Evolutionary conservation across 2,113 vertebrate species (phyloP).

Genomic region (Dolichallabes microphthalmus): DNA sequence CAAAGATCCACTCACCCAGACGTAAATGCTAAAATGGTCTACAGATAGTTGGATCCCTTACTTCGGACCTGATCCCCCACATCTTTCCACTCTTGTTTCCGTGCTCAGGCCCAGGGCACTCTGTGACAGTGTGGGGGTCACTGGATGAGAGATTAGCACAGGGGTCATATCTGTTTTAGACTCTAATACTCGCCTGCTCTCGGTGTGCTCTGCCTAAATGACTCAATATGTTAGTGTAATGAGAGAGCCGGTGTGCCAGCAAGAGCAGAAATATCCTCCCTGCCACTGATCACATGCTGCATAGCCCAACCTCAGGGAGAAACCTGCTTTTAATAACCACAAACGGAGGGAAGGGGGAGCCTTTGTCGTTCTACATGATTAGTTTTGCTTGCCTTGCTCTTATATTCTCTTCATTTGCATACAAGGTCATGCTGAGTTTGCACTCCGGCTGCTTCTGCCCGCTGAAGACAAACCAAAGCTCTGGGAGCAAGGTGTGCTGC

Average conservation of each 20-base stretch:
- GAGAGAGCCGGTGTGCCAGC: conserved; percentile 20
- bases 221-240: conserved; percentile 44
- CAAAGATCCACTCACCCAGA: background rate
- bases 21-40: background rate
- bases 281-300: conserved; percentile 2
- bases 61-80: background rate
- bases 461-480: conserved; percentile 36
- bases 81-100: background rate
- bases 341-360: conserved; percentile 15
- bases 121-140: background rate
- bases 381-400: conserved; percentile 40
- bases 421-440: conserved; percentile 27
- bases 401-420: conserved; percentile 23
- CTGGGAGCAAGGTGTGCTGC: background rate
- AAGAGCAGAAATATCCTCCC: conserved; percentile 34
- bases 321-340: conserved; percentile 27
- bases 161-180: conserved; percentile 39
- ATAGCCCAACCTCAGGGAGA: conserved; percentile 22
- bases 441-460: conserved; percentile 15
- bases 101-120: background rate
- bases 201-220: conserved; percentile 36
- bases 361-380: conserved; percentile 9
- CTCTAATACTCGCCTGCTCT: conserved; percentile 5
- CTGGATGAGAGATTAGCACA: conserved; percentile 17
- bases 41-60: background rate